Evolutionary conservation across 2,888 invertebrate species (phyloP).

Genomic region (Spodoptera picta): DNA sequence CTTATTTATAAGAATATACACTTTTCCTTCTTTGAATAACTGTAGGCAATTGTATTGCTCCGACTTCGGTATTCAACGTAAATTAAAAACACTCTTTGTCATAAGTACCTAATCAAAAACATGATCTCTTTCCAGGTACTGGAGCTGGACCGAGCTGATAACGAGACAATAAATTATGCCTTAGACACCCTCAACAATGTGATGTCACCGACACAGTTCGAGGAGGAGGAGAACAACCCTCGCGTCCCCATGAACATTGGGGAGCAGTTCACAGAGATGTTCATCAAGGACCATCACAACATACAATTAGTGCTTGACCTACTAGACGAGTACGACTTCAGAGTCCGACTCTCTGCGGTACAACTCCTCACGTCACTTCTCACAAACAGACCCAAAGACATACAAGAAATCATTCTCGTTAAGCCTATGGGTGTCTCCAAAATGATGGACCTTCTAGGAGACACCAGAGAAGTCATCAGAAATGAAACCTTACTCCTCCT

Average conservation of each 20-base stretch:
- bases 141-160: constrained; percentile 95
- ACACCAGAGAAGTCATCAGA: constrained; percentile 97
- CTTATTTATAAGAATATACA: too few relatives aligned
- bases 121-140: constrained; percentile 89
- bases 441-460: constrained; percentile 98
- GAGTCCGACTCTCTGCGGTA: constrained; percentile 96
- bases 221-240: constrained; percentile 93
- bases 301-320: constrained; percentile 94
- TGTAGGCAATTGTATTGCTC: too few relatives aligned
- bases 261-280: constrained; percentile 98
- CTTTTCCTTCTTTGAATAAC: too few relatives aligned
- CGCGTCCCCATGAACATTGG: constrained; percentile 92
- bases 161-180: constrained; percentile 97
- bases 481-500: constrained; percentile 97
- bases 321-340: constrained; percentile 98
- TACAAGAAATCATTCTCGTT: constrained; percentile 95
- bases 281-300: constrained; percentile 96
- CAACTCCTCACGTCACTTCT: constrained; percentile 96
- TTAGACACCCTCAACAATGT: constrained; percentile 97
- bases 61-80: too few relatives aligned
- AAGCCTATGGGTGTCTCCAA: constrained; percentile 99
- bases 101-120: neutral
- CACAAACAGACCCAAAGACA: constrained; percentile 94
- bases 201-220: constrained; percentile 93
- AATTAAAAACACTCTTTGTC: too few relatives aligned